Evolutionary conservation across 92 coral and sea anemone genomes (phyloP).

Genomic region (Scolanthus callimorphus): DNA sequence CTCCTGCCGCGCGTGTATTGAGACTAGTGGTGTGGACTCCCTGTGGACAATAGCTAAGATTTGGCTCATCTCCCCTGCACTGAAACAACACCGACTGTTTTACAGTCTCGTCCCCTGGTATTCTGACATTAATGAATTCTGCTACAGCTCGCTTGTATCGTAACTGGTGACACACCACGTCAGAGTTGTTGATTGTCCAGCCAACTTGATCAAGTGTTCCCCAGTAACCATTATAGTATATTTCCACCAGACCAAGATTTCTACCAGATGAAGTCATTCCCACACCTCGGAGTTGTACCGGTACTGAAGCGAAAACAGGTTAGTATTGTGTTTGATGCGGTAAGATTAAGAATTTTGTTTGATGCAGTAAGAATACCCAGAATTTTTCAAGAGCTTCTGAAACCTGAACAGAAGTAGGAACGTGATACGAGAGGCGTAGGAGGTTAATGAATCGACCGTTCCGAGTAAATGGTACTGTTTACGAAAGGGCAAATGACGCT

Average conservation of each 20-base stretch:
- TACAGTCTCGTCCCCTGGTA: not conserved
- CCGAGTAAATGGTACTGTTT: too few relatives aligned
- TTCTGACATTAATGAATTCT: slow-evolving; percentile 1
- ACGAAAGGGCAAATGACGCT: too few relatives aligned
- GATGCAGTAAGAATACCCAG: not conserved
- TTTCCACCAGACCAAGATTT: slow-evolving; percentile 1
- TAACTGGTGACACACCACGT: not conserved
- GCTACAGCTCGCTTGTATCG: not conserved
- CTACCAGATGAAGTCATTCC: not conserved
- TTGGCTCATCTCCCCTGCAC: not conserved
- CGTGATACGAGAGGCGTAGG: too few relatives aligned
- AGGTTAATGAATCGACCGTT: too few relatives aligned
- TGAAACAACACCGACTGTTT: not conserved
- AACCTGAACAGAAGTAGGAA: too few relatives aligned
- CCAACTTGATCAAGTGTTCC: not conserved
- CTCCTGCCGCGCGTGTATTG: not conserved
- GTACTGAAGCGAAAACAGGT: not conserved
- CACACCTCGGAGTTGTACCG: not conserved
- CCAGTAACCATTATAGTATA: slow-evolving; percentile 2
- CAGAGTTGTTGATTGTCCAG: not conserved
- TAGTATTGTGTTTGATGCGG: too few relatives aligned
- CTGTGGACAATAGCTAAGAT: not conserved
- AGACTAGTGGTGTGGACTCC: not conserved
- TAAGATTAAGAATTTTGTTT: not conserved
- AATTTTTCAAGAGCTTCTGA: too few relatives aligned